Evolutionary conservation across 2,113 vertebrate genomes (phyloP), one percentile per base, ranked within the genome.

Genomic region (Ctenodactylus gundi): DNA sequence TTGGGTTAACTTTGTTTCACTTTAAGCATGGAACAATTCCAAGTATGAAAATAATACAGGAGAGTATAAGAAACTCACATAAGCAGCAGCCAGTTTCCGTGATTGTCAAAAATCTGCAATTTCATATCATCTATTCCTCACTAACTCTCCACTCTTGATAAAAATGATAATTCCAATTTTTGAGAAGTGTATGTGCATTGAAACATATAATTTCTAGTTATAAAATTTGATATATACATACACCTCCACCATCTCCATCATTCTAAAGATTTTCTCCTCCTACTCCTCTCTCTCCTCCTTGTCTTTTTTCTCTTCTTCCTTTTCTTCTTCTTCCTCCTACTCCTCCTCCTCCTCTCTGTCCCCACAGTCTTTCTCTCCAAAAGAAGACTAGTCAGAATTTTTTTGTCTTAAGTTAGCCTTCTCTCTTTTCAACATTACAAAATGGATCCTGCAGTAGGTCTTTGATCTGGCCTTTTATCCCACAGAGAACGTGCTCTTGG

Each of bases 401-500:
- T 55, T n/a, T 20, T 4, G 70, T 49, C 62, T 81, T 46, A 46
- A 46, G 10, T 46, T 80, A 70, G 34, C 23, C 18, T 29, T 70
- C 6, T 18, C 27, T 39, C 25, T 88, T 60, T 31, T 62, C 23
- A 76, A 18, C 23, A 62, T 89, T 36, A 67, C 65, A 11, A 41
- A 78, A 17, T 75, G 20, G 78, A 12, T 78, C 46, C 55, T 49
- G 78, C 20, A 17, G 6, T 20, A 29, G 49, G 18, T 25, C n/a
- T 78, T 55, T 78, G 25, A 44, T 21, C 27, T 78, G 73, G 18
- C 58, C 39, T 76, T 53, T 77, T 81, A 14, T 34, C 20, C 34
- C 21, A 98, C 99, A 0, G 98, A 99, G 97, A 99, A 99, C 95
- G 98, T 99, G 98, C 98, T 99, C 81, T 98, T 98, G 0, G 99